Base-by-base conservation (phyloP, 1,140 invertebrate genomes). In the Diabrotica undecimpunctata region DNA sequence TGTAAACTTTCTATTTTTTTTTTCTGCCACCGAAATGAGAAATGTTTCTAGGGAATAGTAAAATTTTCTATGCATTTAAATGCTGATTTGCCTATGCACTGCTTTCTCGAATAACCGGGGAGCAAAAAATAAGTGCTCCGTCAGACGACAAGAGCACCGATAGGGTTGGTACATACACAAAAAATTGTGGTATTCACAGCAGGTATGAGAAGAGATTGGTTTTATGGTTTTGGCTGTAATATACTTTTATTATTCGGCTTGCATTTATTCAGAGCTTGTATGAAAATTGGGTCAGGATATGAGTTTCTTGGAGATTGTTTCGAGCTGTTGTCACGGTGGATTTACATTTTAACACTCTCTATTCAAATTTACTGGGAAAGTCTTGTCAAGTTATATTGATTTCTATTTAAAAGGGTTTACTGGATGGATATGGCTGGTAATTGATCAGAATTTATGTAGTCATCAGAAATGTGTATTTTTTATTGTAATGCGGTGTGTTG, bases 31-130 rank as follows among this genome's bases (percentile, higher is more conserved):
- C 38, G 41, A 66, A 69, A 64, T 62, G 61, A 66, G 57, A 62
- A 62, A 69, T 53, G 64, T 68, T 72, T 71, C 75, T 54, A 58
- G 74, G 74, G 69, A 77, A 74, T 73, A 74, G 75, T 78, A 75
- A 77, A 76, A 76, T 73, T 73, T 72, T 74, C 71, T 67, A 77
- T 78, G 77, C 77, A 77, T 77, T 77, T 78, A 78, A 77, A 78
- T 78, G 75, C 66, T 76, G 74, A 74, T 71, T 78, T 71, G 69
- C 70, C 65, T 68, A 69, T 57, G 61, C 60, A 65, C 54, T 57
- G 54, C 59, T 14, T 25, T 25, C 25, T 61, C 53, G 36, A 37
- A 58, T 46, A 46, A 46, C 41, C 41, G 54, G 52, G 60, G 56
- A 64, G 63, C 62, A 67, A 68, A 64, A 75, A 72, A 46, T 46